Evolutionary conservation across 2,113 vertebrate genomes (phyloP), one percentile per base, ranked within the genome.

Genomic region (Oreotrochilus melanogaster): DNA sequence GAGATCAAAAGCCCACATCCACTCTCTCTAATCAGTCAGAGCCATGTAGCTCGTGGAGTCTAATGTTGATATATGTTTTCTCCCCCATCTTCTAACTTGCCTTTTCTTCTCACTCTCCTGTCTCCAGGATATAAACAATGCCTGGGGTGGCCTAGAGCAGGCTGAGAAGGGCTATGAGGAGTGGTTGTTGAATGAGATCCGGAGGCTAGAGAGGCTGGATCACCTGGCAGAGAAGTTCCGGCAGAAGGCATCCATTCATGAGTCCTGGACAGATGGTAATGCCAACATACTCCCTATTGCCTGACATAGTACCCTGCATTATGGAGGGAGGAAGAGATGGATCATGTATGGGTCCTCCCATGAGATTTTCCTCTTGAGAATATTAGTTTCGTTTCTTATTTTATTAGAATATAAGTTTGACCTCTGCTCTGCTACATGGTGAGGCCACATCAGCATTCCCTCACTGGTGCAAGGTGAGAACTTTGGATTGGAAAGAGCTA

Each of bases 81-180:
- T 1, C 21, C 39, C 33, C 10, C 23, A 45, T 23, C 50, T 93
- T 89, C 60, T 96, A 54, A 96, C 76, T 30, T 93, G 48, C 50
- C 70, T 78, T 83, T 83, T 69, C 31, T 76, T 93, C 31, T 75
- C 23, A 2, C 57, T 18, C 30, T 95, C 7, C 21, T 95, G 21
- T 91, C 31, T 78, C 1, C 92, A 99, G 99, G 99, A 99, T 96
- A 99, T 99, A 86, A 99, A 99, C 97, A 99, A 99, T 14, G 99
- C 99, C 14, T 99, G 99, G 99, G 98, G 98, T 47, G 97, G 98
- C 69, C 98, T 99, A 73, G 99, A 99, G 91, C 99, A 99, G 91
- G 99, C 99, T 2, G 99, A 99, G 97, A 99, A 99, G 85, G 99
- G 99, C 93, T 99, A 99, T 1, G 99, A 99, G 82, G 99, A 99